Evolutionary conservation across 2,888 invertebrate genomes (phyloP), one percentile per base, ranked within the genome.

Genomic region (Alloplasta piceator): DNA sequence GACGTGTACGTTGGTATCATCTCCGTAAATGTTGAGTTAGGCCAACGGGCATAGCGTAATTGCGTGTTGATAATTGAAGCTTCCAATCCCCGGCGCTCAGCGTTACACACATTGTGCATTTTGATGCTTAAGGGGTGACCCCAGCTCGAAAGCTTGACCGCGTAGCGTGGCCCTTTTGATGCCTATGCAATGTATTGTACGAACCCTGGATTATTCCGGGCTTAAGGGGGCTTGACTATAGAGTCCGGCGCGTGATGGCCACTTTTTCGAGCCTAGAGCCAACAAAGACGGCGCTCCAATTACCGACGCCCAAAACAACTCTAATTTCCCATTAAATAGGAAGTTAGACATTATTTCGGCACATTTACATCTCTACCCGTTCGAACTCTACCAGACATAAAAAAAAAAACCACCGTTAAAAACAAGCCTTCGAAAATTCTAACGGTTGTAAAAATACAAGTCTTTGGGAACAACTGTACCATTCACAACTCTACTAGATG

Each of bases 1-100:
- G 85, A 50, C 12, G 56, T 76, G 26, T 26, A 41, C 56, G 52
- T 48, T 48, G 38, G 6, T 68, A 39, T 71, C 36, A 14, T 9
- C 83, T 70, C 75, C 70, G 75, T 63, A 68, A 82, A 73, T 87
- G 88, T 89, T 89, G 83, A 86, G 86, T 88, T 88, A 89, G 90
- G 90, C 88, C 82, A 85, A 82, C 76, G 80, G 82, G 82, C 81
- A 46, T 82, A 73, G 83, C 79, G 84, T 89, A 90, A 90, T 90
- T 89, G 90, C 91, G 91, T 91, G 92, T 90, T 91, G 91, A 91
- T 92, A 92, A 92, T 92, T 91, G 90, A 89, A 90, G 88, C 80
- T 79, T 75, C 46, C 64, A 48, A 74, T 58, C 74, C 74, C 73
- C 60, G 72, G 77, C 39, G 68, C 64, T 55, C 50, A 16, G 14